Conservation (phyloP, 2,888 invertebrate species). For the Brachyopa scutellaris region DNA sequence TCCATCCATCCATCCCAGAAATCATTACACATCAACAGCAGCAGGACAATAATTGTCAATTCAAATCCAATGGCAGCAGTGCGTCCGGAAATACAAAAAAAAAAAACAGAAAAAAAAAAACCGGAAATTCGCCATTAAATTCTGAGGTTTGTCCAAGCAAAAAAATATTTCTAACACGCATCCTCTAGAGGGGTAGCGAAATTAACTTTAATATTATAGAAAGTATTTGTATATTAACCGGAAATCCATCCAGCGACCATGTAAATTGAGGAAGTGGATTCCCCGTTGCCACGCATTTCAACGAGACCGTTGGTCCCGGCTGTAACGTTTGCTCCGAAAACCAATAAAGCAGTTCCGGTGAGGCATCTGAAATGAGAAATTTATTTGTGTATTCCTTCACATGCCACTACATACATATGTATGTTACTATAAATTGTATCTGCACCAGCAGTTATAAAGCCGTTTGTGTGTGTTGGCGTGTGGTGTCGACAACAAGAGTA, state of each 20-base stretch:
- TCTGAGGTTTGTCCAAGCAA: slow-evolving; percentile 28
- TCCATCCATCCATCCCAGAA: slow-evolving; percentile 24
- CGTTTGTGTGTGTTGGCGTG: too few species aligned
- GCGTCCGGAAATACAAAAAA: slow-evolving; percentile 32
- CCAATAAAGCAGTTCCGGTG: slow-evolving; percentile 94
- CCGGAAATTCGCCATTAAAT: slow-evolving; percentile 59
- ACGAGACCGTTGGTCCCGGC: slow-evolving; percentile 94
- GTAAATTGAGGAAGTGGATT: slow-evolving; percentile 96
- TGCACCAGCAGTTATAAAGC: too few species aligned
- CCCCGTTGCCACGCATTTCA: slow-evolving; percentile 97
- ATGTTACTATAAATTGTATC: too few species aligned
- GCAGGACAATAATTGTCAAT: slow-evolving; percentile 38
- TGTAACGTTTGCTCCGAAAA: slow-evolving; percentile 96
- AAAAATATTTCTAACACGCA: slow-evolving; percentile 12
- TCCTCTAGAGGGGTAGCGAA: not conserved
- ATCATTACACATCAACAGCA: slow-evolving; percentile 40
- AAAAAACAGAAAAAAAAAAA: slow-evolving; percentile 14
- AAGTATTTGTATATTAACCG: slow-evolving; percentile 84
- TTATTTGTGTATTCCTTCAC: not conserved
- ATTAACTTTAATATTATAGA: slow-evolving; percentile 52
- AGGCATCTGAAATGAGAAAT: slow-evolving; percentile 86
- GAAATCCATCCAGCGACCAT: slow-evolving; percentile 95
- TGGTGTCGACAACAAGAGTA: too few species aligned
- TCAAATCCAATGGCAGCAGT: slow-evolving; percentile 21
- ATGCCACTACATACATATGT: too few species aligned